These are phyloP conservation scores for Mus minutoides DNA, from an alignment of 2,797 vertebrate species.

Conservation along the genomic window DNA sequence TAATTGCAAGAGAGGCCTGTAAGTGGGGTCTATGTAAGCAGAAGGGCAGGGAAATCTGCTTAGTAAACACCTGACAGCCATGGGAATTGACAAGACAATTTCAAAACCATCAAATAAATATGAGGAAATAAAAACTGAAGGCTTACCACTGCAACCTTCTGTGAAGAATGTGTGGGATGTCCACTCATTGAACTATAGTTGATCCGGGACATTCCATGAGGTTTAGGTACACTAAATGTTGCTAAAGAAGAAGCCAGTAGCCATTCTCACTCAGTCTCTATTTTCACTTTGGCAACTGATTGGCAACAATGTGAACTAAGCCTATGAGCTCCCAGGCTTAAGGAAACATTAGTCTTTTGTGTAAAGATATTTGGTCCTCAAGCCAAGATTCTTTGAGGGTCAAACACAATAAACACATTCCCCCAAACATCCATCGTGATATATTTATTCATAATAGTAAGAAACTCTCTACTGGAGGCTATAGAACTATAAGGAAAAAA, in stretches of 20 bases:
- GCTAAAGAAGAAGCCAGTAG: not conserved
- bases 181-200: not conserved
- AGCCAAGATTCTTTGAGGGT: constrained; percentile 54
- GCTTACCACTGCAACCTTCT: not conserved
- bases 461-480: constrained; percentile 9
- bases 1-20: not conserved
- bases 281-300: constrained; percentile 43
- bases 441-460: constrained; percentile 73
- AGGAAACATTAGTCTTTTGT: constrained; percentile 31
- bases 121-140: not conserved
- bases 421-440: constrained; percentile 43
- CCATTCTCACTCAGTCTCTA: not conserved
- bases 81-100: not conserved
- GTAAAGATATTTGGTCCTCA: constrained; percentile 26
- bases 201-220: not conserved
- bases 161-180: not conserved
- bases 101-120: not conserved
- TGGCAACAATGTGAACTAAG: not conserved
- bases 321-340: constrained; percentile 23
- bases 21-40: not conserved
- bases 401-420: constrained; percentile 57
- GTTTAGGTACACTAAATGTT: not conserved
- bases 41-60: not conserved
- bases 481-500: constrained; percentile 68
- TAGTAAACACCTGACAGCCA: not conserved